Percentiles rank a stretch among this genome's conserved stretches.
Conservation (phyloP, 2,888 invertebrate genomes). For the Drosophila greeni region DNA sequence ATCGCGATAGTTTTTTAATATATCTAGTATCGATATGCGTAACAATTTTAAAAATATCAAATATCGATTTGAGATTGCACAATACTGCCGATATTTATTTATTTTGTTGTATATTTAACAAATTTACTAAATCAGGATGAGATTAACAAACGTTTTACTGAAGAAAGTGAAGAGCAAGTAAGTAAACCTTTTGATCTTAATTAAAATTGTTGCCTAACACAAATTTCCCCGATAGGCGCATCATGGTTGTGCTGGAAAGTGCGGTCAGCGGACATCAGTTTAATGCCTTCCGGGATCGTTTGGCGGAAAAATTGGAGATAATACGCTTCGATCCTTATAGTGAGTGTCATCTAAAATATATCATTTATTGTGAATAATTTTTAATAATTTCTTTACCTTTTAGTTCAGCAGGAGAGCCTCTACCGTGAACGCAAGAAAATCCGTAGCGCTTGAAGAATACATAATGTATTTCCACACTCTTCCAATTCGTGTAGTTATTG, state of each 20-base stretch:
- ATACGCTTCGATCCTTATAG: conserved; percentile 88
- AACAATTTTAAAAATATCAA: too few species aligned
- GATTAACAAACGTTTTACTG: conserved; percentile 84
- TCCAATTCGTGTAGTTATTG: not conserved
- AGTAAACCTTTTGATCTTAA: conserved; percentile 72
- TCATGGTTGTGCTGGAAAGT: conserved; percentile 90
- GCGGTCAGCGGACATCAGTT: conserved; percentile 87
- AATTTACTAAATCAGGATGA: conserved; percentile 72
- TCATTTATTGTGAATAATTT: too few species aligned
- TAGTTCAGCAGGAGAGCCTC: conserved; percentile 84
- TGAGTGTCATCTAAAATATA: too few species aligned
- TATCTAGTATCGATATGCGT: too few species aligned
- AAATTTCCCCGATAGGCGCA: conserved; percentile 79
- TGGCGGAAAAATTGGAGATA: conserved; percentile 88
- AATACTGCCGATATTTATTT: conserved; percentile 26
- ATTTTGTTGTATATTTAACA: not conserved
- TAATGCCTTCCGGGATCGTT: conserved; percentile 84
- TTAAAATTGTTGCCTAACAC: too few species aligned
- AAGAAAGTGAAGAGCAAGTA: conserved; percentile 89
- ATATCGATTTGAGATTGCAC: conserved; percentile 38
- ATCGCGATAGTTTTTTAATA: too few species aligned
- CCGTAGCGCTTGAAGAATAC: conserved; percentile 80
- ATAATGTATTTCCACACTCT: not conserved
- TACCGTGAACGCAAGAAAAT: conserved; percentile 88
- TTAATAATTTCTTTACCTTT: conserved; percentile 70